These are phyloP conservation scores for Nothoprocta pentlandii DNA, from an alignment of 2,113 vertebrate genomes.

Conservation along the genomic window DNA sequence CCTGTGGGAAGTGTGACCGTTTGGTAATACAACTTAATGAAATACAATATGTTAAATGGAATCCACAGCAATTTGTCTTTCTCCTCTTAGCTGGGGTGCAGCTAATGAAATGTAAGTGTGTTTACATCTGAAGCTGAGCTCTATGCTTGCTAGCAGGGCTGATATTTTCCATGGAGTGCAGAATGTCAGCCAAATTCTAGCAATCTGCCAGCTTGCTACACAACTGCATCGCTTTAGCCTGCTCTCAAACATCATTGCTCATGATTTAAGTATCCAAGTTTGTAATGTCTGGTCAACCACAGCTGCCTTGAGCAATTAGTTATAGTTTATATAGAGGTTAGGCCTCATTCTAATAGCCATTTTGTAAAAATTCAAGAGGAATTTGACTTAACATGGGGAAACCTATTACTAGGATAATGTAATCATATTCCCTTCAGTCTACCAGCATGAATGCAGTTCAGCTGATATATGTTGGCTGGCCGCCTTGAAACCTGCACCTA, in stretches of 20 bases:
- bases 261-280: background rate
- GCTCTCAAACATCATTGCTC: background rate
- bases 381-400: background rate
- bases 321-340: background rate
- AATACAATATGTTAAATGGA: background rate
- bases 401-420: background rate
- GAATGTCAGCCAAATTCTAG: background rate
- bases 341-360: background rate
- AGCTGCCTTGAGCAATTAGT: background rate
- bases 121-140: conserved; percentile 4
- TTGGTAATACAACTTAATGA: background rate
- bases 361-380: background rate
- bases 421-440: background rate
- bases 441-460: background rate
- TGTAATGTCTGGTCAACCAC: background rate
- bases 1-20: background rate
- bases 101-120: background rate
- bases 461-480: background rate
- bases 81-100: background rate
- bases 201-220: background rate
- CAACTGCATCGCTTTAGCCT: background rate
- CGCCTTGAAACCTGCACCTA: background rate
- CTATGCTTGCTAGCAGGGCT: background rate
- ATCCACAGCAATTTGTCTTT: background rate
- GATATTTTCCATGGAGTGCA: background rate